These are phyloP conservation scores for Neoitamus cyanurus DNA, from an alignment of 2,888 invertebrate species.

Conservation along the genomic window DNA sequence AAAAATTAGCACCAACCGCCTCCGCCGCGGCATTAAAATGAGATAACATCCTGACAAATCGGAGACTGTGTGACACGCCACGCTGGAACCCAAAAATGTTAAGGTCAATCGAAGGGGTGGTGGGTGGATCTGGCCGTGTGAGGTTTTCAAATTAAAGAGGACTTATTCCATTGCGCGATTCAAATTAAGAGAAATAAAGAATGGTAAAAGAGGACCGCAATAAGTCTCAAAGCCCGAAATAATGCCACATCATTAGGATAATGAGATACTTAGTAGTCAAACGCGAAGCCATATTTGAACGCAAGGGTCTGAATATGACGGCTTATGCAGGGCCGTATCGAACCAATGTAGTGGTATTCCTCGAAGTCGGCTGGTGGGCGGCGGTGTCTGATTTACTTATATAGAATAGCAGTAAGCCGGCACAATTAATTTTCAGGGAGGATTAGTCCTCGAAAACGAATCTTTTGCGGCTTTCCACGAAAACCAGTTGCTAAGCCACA, in stretches of 20 bases:
- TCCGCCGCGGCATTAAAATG: background rate
- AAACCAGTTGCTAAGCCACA: background rate
- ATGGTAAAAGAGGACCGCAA: slow-evolving; percentile 1
- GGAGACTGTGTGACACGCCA: background rate
- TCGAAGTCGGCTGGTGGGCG: background rate
- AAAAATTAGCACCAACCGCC: slow-evolving; percentile 40
- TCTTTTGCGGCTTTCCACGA: background rate
- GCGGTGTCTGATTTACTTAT: background rate
- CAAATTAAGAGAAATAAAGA: background rate
- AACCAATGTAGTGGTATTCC: background rate
- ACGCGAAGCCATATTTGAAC: slow-evolving; percentile 4
- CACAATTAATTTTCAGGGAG: background rate
- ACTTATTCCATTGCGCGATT: background rate
- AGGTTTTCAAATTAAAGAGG: background rate
- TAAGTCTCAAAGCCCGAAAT: slow-evolving; percentile 20
- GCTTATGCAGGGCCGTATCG: background rate
- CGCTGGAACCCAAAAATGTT: background rate
- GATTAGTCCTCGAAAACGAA: background rate
- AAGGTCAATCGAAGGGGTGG: background rate
- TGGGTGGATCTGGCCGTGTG: background rate
- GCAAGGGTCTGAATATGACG: background rate
- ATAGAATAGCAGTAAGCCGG: background rate
- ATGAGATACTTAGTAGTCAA: slow-evolving; percentile 47
- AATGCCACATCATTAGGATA: slow-evolving; percentile 47
- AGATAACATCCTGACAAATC: background rate